Evolutionary conservation across 2,797 vertebrate genomes (phyloP).

Genomic region (Psittacula echo): DNA sequence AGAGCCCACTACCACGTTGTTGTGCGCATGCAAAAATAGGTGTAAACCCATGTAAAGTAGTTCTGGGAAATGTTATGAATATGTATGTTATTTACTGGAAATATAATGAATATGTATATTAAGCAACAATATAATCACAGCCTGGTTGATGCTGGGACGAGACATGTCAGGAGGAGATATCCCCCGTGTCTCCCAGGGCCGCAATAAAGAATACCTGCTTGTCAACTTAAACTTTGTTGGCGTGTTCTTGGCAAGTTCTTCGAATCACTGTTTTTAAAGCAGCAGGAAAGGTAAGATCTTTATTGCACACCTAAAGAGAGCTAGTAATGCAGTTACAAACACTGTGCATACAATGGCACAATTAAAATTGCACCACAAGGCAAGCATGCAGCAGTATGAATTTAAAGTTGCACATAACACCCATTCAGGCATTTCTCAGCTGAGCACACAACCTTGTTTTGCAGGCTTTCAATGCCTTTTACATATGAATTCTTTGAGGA

Average conservation of each 20-base stretch:
- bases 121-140: not conserved
- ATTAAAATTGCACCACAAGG: not conserved
- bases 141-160: not conserved
- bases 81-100: not conserved
- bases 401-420: not conserved
- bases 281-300: not conserved
- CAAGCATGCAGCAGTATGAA: not conserved
- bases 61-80: not conserved
- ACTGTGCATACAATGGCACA: not conserved
- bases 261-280: not conserved
- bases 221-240: not conserved
- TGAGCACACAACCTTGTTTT: not conserved
- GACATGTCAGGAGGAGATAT: not conserved
- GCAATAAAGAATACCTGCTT: not conserved
- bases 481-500: not conserved
- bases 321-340: not conserved
- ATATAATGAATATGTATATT: not conserved
- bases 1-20: not conserved
- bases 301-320: not conserved
- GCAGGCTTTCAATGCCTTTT: not conserved
- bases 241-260: not conserved
- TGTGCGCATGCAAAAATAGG: not conserved
- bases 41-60: not conserved
- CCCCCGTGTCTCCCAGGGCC: rapidly evolving
- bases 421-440: not conserved